Base-by-base conservation (phyloP, 1,140 invertebrate species). In the Bombus pyrosoma region DNA sequence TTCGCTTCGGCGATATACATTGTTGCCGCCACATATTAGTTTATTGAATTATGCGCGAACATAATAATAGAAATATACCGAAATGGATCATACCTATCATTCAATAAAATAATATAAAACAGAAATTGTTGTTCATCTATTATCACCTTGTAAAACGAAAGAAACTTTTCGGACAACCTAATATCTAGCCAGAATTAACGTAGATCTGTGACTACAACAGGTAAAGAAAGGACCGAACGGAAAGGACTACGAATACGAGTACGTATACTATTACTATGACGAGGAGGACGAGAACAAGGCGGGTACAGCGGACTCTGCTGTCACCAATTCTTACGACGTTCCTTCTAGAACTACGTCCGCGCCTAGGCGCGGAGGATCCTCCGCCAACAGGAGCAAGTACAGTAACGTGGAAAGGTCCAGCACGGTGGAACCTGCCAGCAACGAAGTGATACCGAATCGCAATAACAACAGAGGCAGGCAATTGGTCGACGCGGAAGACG, bases 261-360 rank as follows among this genome's bases (percentile, higher is more conserved):
- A 98, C 89, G 97, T 98, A 34, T 98, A 98, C 91, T 98, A 98
- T 92, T 98, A 98, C 91, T 98, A 98, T 85, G 97, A 98, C 87
- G 97, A 98, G 85, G 97, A 98, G 3, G 97, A 97, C 57, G 96
- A 97, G 75, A 95, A 93, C 74, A 96, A 96, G 86, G 92, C 92
- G 34, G 93, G 93, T 83, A 94, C 95, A 73, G 75, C 92, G 6
- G 66, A 91, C 59, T 89, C 93, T 8, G 92, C 92, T 34, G 92
- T 91, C 91, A 94, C 92, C 76, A 97, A 96, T 86, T 95, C 95
- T 71, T 96, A 96, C 85, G 96, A 97, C 90, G 96, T 95, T 47
- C 95, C 96, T 62, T 94, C 96, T 81, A 96, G 96, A 85, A 94
- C 94, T 3, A 93, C 94, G 8, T 80, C 93, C 37, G 87, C 93